Evolutionary conservation across 2,888 invertebrate species (phyloP).

Genomic region (Netelia virgata): DNA sequence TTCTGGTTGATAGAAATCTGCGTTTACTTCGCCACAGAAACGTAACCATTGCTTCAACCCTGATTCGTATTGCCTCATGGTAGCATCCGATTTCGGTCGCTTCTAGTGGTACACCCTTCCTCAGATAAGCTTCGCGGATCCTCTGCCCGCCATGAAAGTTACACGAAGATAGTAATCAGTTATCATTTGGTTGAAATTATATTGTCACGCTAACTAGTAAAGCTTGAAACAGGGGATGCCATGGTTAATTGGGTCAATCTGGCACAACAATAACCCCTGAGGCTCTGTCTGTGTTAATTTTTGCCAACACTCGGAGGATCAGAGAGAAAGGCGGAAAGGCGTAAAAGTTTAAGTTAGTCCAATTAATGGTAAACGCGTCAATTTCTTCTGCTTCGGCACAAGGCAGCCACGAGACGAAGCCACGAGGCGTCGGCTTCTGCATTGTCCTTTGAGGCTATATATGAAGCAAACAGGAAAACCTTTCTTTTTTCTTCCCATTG

Average conservation of each 20-base stretch:
- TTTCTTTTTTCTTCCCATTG: no score
- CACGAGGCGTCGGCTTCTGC: no score
- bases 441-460: no score
- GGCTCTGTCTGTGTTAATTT: conserved; percentile 41
- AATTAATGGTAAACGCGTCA: no score
- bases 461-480: no score
- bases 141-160: conserved; percentile 39
- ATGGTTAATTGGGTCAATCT: conserved; percentile 48
- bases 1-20: conserved; percentile 31
- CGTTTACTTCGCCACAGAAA: conserved; percentile 4
- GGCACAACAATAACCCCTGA: conserved; percentile 51
- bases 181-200: conserved; percentile 2
- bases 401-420: no score
- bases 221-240: conserved; percentile 35
- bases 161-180: conserved; percentile 19
- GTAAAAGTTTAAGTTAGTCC: no score
- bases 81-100: conserved; percentile 24
- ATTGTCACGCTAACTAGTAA: conserved; percentile 14
- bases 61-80: conserved; percentile 39
- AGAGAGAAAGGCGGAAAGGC: no score
- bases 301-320: not conserved
- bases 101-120: conserved; percentile 19
- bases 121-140: conserved; percentile 42
- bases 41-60: conserved; percentile 31
- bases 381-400: no score